phyloP scores from a whole-genome alignment of 2,888 invertebrate species.

The Troides helena region DNA sequence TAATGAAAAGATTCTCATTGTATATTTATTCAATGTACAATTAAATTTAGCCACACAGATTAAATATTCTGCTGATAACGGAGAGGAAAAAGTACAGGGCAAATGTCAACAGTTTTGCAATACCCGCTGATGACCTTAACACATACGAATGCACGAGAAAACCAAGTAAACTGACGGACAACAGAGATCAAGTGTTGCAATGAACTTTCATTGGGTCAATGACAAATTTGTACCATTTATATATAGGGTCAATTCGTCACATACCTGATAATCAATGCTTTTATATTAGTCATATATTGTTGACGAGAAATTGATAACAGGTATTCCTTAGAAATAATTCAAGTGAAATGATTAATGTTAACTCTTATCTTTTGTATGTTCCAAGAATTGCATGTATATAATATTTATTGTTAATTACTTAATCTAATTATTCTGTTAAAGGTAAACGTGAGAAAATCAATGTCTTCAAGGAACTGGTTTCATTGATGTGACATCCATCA shows the following conservation, averaged over 20 bases:
- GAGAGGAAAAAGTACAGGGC: constrained; percentile 4
- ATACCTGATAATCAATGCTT: background rate
- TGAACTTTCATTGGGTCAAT: constrained; percentile 6
- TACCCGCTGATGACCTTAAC: constrained; percentile 14
- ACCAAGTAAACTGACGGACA: constrained; percentile 6
- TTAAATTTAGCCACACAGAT: too few relatives aligned
- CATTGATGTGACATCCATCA: too few relatives aligned
- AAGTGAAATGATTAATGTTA: background rate
- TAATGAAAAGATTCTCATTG: too few relatives aligned
- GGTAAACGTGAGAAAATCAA: too few relatives aligned
- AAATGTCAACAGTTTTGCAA: constrained; percentile 14
- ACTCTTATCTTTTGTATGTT: background rate
- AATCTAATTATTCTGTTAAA: too few relatives aligned
- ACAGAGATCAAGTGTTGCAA: constrained; percentile 21
- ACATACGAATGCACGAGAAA: constrained; percentile 15
- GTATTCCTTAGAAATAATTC: background rate
- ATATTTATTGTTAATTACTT: too few relatives aligned
- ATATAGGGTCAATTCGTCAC: background rate
- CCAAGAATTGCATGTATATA: too few relatives aligned
- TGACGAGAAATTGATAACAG: background rate
- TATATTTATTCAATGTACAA: background rate
- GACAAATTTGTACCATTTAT: constrained; percentile 13
- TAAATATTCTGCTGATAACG: background rate
- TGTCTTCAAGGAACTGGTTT: too few relatives aligned
- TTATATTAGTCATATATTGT: background rate